Evolutionary conservation across 2,888 invertebrate species (phyloP).

Genomic region (Fragum whitleyi): DNA sequence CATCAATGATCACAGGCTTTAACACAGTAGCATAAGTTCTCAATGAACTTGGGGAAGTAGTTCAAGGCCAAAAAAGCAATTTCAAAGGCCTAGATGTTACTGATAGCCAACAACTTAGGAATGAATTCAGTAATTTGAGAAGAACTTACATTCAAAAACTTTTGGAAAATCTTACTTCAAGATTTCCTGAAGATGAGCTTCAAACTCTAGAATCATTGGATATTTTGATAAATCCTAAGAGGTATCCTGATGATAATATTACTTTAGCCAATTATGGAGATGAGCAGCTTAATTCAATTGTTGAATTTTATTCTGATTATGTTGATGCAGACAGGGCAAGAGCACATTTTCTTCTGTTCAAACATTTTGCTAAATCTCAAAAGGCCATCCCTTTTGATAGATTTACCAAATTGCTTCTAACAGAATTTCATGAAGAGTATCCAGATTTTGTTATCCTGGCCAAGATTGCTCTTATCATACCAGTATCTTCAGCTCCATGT

Average conservation of each 20-base stretch:
- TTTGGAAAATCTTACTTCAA: constrained; percentile 25
- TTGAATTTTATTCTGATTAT: neutral
- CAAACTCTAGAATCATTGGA: constrained; percentile 39
- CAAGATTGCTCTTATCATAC: constrained; percentile 44
- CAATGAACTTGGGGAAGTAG: too few species aligned
- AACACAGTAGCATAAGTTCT: neutral
- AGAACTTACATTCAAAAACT: constrained; percentile 29
- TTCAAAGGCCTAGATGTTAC: constrained; percentile 12
- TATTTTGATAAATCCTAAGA: neutral
- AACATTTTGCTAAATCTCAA: constrained; percentile 31
- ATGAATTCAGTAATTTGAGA: constrained; percentile 32
- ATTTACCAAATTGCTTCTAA: constrained; percentile 34
- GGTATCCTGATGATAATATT: constrained; percentile 1
- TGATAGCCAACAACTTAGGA: constrained; percentile 41
- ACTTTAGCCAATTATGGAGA: constrained; percentile 26
- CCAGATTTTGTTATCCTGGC: constrained; percentile 47
- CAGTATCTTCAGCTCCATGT: constrained; percentile 60
- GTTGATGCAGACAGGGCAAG: constrained; percentile 35
- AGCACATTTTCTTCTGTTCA: constrained; percentile 41
- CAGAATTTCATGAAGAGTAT: constrained; percentile 33
- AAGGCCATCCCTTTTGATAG: constrained; percentile 36
- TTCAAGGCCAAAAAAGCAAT: too few species aligned
- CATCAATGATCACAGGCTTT: constrained; percentile 38
- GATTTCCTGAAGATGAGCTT: constrained; percentile 40
- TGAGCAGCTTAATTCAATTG: constrained; percentile 21